Evolutionary conservation across 92 coral and sea anemone genomes (phyloP), one percentile per base, ranked within the genome.

Genomic region (Epizoanthus scotinus): DNA sequence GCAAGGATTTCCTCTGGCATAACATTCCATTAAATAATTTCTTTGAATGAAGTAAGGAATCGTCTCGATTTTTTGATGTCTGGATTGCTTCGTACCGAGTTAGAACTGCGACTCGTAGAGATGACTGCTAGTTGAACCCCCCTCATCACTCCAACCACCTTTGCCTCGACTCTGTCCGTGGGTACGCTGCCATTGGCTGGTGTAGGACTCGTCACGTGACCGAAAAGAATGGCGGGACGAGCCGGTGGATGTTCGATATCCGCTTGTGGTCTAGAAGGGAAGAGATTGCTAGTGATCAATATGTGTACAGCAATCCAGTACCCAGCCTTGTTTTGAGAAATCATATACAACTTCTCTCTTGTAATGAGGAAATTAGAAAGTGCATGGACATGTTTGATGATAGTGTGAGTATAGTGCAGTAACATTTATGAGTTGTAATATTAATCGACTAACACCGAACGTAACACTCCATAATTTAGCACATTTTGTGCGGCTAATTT

Each of bases 131-230:
- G 53, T 59, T 1, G 81, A 58, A 2, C 81, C 56, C 6, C 90
- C 88, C 47, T 93, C 97, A 63, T 93, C 97, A 65, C 97, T 93
- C 97, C 94, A 93, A 85, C 87, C 90, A 34, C 88, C 79, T 84
- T 74, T 85, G 42, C 80, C 81, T 42, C 85, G 85, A 49, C 83
- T 61, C 13, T 67, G 83, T 10, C 64, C 74, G 62, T 63, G 71
- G 4, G 83, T 26, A 12, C 91, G 85, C 67, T 78, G 82, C 83
- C 83, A 79, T 6, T 63, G 83, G n/a, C 70, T 77, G 63, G 85
- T 64, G 64, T 70, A 59, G 24, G 83, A 50, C 87, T 88, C 91
- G 3, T 88, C 91, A 24, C 91, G 89, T 34, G 86, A 79, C 59
- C 91, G 97, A 70, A 91, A 89, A 31, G 94, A 78, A 77, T 85